Percentiles rank a stretch among this genome's conserved stretches.
Conservation (phyloP, 2,113 vertebrate genomes). For the Formicarius rufipectus region DNA sequence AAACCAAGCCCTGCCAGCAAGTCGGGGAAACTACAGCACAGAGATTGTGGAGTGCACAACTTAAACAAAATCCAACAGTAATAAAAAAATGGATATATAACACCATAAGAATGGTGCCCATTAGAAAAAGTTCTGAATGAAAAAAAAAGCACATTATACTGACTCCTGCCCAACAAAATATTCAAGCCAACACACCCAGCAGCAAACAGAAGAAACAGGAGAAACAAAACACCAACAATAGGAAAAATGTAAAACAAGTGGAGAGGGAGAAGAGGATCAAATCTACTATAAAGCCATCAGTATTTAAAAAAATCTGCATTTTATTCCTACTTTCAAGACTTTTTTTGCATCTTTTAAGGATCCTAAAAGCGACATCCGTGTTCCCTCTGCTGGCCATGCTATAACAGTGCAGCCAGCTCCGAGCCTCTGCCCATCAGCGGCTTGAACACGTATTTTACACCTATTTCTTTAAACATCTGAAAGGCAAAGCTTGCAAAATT, state of each 20-base stretch:
- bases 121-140: neutral
- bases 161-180: neutral
- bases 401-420: neutral
- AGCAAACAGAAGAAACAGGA: neutral
- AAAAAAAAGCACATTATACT: neutral
- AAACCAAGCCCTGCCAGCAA: neutral
- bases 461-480: neutral
- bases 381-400: slow-evolving; percentile 42
- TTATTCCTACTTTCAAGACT: neutral
- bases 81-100: neutral
- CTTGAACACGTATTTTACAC: neutral
- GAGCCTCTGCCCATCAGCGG: neutral
- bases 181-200: neutral
- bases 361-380: neutral
- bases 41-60: neutral
- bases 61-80: neutral
- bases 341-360: neutral
- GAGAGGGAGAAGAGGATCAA: neutral
- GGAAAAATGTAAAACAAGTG: neutral
- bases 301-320: neutral
- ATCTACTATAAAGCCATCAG: neutral
- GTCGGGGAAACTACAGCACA: neutral
- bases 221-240: neutral
- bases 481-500: neutral
- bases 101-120: neutral